Evolutionary conservation across 2,113 vertebrate species (phyloP).

Genomic region (Bos taurus): ARS-UCD2.0 NC_037338.1:96082001-96082500

Average conservation of each 20-base stretch:
- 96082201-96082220: not conserved
- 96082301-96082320: not conserved
- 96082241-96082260: not conserved
- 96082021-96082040: not conserved
- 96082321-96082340: not conserved
- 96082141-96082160: not conserved
- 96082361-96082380: not conserved
- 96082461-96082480: conserved; percentile 10
- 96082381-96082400: not conserved
- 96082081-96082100: not conserved
- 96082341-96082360: not conserved
- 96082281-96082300: not conserved
- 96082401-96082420: not conserved
- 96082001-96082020: not conserved
- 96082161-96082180: not conserved
- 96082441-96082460: not conserved
- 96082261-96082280: not conserved
- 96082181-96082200: not conserved
- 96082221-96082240: not conserved
- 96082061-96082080: not conserved
- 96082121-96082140: not conserved
- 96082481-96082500: not conserved
- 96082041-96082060: not conserved
- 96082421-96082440: not conserved
- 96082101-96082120: not conserved